Conservation (phyloP, 1,140 invertebrate species). For the Dufourea novaeangliae region DNA sequence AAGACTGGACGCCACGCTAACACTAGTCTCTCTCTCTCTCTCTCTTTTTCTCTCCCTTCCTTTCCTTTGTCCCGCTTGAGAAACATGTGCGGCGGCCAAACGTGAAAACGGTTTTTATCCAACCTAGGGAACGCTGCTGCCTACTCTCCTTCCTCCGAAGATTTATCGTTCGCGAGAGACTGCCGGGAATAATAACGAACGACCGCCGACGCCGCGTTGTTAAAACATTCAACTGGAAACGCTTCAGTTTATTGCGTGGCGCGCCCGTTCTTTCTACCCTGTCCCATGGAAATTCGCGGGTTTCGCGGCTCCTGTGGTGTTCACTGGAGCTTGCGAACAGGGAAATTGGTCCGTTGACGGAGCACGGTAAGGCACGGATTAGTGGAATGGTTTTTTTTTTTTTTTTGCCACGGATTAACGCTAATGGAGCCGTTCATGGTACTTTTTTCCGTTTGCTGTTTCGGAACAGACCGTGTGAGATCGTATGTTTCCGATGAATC, state of each 20-base stretch:
- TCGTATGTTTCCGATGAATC: too few relatives aligned
- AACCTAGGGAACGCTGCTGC: not conserved
- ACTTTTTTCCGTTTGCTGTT: too few relatives aligned
- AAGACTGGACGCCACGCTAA: conserved; percentile 8
- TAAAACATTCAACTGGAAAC: conserved; percentile 17
- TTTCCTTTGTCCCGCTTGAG: conserved; percentile 22
- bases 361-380: not conserved
- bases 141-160: not conserved
- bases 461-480: too few relatives aligned
- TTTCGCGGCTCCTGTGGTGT: not conserved
- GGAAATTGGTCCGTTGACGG: conserved; percentile 10
- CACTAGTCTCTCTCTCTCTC: too few relatives aligned
- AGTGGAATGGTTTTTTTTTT: too few relatives aligned
- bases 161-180: conserved; percentile 40
- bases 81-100: conserved; percentile 28
- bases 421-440: too few relatives aligned
- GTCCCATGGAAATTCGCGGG: not conserved
- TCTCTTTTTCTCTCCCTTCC: not conserved
- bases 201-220: not conserved
- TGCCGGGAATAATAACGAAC: conserved; percentile 32
- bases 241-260: conserved; percentile 22
- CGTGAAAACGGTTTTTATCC: conserved; percentile 38
- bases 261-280: not conserved
- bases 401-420: too few relatives aligned
- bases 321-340: too few relatives aligned